Base-by-base conservation (phyloP, 2,113 vertebrate genomes). In the Rutilus rutilus region DNA sequence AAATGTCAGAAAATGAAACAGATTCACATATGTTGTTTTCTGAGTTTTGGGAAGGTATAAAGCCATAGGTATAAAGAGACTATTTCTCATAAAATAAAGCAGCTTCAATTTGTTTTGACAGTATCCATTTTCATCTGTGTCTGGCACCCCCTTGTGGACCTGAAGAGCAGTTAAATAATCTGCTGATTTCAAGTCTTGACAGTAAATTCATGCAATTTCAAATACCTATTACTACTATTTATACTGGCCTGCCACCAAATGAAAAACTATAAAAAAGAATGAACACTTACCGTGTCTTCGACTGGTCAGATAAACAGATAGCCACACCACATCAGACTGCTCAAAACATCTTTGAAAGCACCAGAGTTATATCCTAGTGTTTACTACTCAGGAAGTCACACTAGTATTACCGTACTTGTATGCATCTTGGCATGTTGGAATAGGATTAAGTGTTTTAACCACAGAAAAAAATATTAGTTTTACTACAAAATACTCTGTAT, bases 61-160 rank as follows among this genome's bases (percentile, higher is more conserved):
- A 57, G 6, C 9, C 19, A 57, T 57, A 21, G 5, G 54, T 21
- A 21, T 50, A 52, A 14, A 33, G 2, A 33, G 15, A 69, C 15
- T 21, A 36, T 36, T 69, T 7, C 19, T 71, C 33, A 4, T 39
- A 2, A 39, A 14, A 39, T 14, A 60, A n/a, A 39, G 77, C 0
- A 10, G 27, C 52, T 36, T 33, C 19, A 36, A 14, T 36, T 1
- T 36, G 30, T 54, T 60, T 57, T 60, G 54, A 39, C 19, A 15
- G 54, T 11, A 39, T 39, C 21, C 8, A 25, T 5, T 25, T 57
- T 76, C 9, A 25, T 81, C 30, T 59, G 36, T 54, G 59, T 30
- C 54, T 45, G 45, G 14, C 57, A 11, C 83, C 83, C 69, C 25
- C 86, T 76, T 71, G 77, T 85, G 86, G 75, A 30, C 4, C 12